phyloP scores from a whole-genome alignment of 1,140 invertebrate species.

The Pseudomyrmex sp. region DNA sequence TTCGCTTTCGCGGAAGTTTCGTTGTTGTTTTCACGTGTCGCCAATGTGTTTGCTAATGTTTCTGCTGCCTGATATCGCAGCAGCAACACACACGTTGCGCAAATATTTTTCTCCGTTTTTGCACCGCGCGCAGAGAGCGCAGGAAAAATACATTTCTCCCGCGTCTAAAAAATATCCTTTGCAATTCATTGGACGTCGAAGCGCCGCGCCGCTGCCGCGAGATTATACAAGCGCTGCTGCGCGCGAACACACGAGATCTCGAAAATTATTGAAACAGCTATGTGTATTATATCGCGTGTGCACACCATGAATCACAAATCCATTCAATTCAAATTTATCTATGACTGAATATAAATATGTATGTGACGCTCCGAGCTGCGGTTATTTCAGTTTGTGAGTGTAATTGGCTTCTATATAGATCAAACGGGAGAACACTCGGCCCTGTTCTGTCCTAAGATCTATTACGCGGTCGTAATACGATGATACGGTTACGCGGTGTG shows the following conservation, averaged over 20 bases:
- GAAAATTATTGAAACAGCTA: not conserved
- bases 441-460: too few species aligned
- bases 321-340: not conserved
- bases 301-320: too few species aligned
- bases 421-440: too few species aligned
- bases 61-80: too few species aligned
- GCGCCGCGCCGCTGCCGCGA: not conserved
- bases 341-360: not conserved
- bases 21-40: constrained; percentile 13
- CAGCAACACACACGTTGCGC: not conserved
- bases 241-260: not conserved
- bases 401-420: too few species aligned
- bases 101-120: constrained; percentile 27
- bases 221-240: not conserved
- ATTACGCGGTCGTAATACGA: too few species aligned
- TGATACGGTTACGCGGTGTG: too few species aligned
- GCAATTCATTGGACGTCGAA: not conserved
- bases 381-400: too few species aligned
- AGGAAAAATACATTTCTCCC: constrained; percentile 10
- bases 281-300: too few species aligned
- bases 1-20: not conserved
- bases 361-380: not conserved
- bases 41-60: constrained; percentile 25
- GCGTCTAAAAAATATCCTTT: constrained; percentile 10
- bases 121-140: not conserved